A percentile compares a stretch with the other conserved stretches of the same genome.
phyloP scores from a whole-genome alignment of 2,113 vertebrate genomes.

The Gadus macrocephalus region DNA sequence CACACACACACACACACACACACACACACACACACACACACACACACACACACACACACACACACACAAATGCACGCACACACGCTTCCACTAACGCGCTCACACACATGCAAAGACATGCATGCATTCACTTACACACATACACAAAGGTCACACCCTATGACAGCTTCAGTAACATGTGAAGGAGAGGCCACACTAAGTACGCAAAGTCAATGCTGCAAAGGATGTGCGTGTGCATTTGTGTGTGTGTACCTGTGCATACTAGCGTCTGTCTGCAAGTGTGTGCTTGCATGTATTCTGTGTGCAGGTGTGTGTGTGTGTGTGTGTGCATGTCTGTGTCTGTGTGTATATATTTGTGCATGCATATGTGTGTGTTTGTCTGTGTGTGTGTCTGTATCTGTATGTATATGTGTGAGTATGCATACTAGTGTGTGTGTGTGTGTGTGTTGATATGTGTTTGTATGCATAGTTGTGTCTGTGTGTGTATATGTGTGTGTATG shows the following conservation, averaged over 20 bases:
- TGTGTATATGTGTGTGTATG: constrained; percentile 13
- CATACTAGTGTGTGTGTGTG: not conserved
- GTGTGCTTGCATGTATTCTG: constrained; percentile 6
- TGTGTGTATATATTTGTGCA: constrained; percentile 6
- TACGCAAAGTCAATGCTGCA: too few relatives aligned
- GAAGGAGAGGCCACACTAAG: not conserved
- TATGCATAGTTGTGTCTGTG: not conserved
- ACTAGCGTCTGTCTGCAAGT: not conserved
- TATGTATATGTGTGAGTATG: constrained; percentile 5
- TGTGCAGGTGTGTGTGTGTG: not conserved
- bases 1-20: constrained; percentile 5
- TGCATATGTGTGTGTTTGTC: constrained; percentile 4
- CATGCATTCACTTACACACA: too few relatives aligned
- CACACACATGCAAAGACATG: too few relatives aligned
- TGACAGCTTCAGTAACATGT: constrained; percentile 2
- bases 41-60: constrained; percentile 20
- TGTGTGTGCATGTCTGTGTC: constrained; percentile 2
- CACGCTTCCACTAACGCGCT: not conserved
- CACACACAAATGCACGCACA: not conserved
- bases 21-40: constrained; percentile 2
- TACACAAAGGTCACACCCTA: constrained; percentile 2
- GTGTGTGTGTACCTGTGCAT: constrained; percentile 15
- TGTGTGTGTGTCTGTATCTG: constrained; percentile 11
- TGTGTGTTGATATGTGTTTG: not conserved
- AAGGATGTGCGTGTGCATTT: not conserved